A percentile compares a stretch with the other conserved stretches of the same genome.
phyloP scores from a whole-genome alignment of 2,797 vertebrate genomes.

The Ceryle rudis region DNA sequence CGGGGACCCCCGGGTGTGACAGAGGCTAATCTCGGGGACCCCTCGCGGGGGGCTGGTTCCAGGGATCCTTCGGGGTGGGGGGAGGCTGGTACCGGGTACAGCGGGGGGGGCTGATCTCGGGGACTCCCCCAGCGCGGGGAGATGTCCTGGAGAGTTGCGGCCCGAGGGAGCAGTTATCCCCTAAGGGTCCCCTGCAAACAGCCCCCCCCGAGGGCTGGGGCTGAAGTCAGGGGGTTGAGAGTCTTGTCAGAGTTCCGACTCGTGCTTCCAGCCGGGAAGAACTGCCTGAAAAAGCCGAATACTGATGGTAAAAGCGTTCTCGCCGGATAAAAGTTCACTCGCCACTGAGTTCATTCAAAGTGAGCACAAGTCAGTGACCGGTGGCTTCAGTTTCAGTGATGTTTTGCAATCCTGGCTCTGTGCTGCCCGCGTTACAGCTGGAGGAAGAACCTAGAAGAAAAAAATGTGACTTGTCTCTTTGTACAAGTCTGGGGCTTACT shows the following conservation, averaged over 20 bases:
- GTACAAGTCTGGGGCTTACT: not conserved
- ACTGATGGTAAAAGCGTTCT: accelerated
- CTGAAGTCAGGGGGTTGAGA: not conserved
- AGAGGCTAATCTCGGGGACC: not conserved
- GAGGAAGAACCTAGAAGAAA: not conserved
- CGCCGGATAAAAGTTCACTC: not conserved
- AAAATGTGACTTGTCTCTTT: not conserved
- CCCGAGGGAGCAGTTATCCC: not conserved
- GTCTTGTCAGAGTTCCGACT: not conserved
- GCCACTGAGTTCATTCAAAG: not conserved
- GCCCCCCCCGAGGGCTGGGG: not conserved
- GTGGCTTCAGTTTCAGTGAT: not conserved
- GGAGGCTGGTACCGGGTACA: no score
- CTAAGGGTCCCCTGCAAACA: not conserved
- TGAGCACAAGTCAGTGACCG: accelerated
- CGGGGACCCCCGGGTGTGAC: no score
- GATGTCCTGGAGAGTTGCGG: not conserved
- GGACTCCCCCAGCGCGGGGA: not conserved
- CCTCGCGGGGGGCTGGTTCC: no score
- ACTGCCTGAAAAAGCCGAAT: not conserved
- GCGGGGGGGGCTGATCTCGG: no score
- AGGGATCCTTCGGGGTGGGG: no score
- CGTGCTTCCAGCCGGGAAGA: not conserved
- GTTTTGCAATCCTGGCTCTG: not conserved
- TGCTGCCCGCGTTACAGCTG: accelerated